Evolutionary conservation across 1,140 invertebrate species (phyloP), one percentile per base, ranked within the genome.

Genomic region (Lordiphosa stackelbergi): DNA sequence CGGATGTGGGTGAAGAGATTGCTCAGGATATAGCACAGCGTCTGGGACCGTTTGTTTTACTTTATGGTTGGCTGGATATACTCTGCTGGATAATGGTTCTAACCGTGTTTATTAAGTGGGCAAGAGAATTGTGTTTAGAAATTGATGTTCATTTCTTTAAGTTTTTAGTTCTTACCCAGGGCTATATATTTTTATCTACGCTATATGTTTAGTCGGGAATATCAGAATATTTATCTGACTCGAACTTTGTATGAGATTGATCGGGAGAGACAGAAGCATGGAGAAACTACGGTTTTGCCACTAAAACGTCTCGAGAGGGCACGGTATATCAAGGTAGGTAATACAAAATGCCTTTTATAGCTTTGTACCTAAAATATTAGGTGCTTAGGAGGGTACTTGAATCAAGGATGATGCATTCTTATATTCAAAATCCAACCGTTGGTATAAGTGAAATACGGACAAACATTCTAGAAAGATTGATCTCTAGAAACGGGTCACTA

Each of bases 211-310:
- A 91, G 89, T 61, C 92, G 94, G 24, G 88, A 90, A 5, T 96
- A 92, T 73, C 94, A 96, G 72, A 96, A 96, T 81, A 87, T 88
- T 10, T 96, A 93, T 71, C 88, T 96, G 1, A 94, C 92, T 0
- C 88, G 91, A 37, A 89, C 93, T 53, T 88, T 95, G 16, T 84
- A 90, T 9, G 88, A 92, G 7, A 91, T 96, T n/a, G 94, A 96
- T 78, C 60, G 90, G 11, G 89, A 91, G 56, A 90, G 94, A 65
- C 87, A 89, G 2, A 85, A 89, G 10, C 88, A 91, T 34, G 90
- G 91, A 1, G 90, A 90, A 60, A 91, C 92, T 35, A 91, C 91
- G 0, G 89, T 95, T 5, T 79, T 96, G n/a, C 95, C 95, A 0
- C 79, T 97, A 1, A 93, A 91, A 53, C 88, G 87, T 19, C 88